Evolutionary conservation across 2,797 vertebrate genomes (phyloP).

Genomic region (Muscicapa striata): DNA sequence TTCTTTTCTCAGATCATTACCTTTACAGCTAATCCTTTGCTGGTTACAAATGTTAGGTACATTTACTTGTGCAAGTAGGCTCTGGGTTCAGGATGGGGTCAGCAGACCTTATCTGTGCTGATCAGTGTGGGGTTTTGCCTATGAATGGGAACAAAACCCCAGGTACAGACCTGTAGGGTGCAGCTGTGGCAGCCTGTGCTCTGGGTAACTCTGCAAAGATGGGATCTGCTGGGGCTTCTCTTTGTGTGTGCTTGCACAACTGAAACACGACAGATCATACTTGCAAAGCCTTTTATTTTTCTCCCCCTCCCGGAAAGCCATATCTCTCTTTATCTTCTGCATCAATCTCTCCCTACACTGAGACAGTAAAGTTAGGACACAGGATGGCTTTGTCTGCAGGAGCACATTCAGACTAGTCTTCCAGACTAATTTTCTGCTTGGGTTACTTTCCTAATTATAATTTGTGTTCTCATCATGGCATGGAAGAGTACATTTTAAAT

Average conservation of each 20-base stretch:
- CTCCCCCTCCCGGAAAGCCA: not conserved
- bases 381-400: conserved; percentile 65
- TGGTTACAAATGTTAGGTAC: not conserved
- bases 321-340: conserved; percentile 62
- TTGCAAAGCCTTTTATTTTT: not conserved
- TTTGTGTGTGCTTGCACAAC: not conserved
- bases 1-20: not conserved
- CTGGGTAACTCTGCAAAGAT: not conserved
- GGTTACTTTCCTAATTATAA: conserved; percentile 73
- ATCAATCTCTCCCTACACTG: conserved; percentile 42
- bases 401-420: conserved; percentile 59
- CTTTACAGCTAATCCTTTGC: not conserved
- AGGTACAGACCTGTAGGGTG: accelerated
- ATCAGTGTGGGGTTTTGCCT: not conserved
- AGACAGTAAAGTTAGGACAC: conserved; percentile 45
- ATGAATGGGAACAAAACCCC: not conserved
- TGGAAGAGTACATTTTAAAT: conserved; percentile 70
- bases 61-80: not conserved
- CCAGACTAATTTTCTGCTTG: conserved; percentile 76
- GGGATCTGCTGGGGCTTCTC: not conserved
- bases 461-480: conserved; percentile 72
- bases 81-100: not conserved
- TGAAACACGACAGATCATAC: not conserved
- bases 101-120: not conserved
- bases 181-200: not conserved